Evolutionary conservation across 2,113 vertebrate genomes (phyloP), one percentile per base, ranked within the genome.

Genomic region (Gracilinanus agilis): DNA sequence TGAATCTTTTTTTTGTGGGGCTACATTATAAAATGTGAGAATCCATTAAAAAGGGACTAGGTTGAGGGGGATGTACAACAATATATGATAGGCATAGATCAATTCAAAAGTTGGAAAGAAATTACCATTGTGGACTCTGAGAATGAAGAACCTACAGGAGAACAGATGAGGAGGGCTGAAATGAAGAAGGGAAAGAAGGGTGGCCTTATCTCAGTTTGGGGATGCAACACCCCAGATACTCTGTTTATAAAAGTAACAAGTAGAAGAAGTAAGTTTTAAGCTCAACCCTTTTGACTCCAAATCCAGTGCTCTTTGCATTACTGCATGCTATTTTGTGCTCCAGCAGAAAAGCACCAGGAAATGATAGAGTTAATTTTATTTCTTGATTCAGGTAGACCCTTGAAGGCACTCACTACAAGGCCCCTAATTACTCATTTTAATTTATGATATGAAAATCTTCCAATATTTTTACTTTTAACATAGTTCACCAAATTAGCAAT

Each of bases 381-480:
- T 93, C 58, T 90, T 94, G 58, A 27, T 54, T 89, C 13, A 58
- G 88, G 55, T 10, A 29, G 44, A 54, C 44, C 54, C 40, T 67
- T 90, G 49, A 24, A 9, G 34, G 11, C 44, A 54, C 27, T 90
- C 27, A 24, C 44, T n/a, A 16, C 23, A 58, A 24, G 21, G 40
- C 5, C 88, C 27, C 58, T 49, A 92, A 93, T 95, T 91, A 83
- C 21, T 89, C 67, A 83, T 29, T 88, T 91, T 91, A 56, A 44
- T 88, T 94, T 92, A 90, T 58, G 23, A 94, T 0, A 0, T 92
- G 44, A 92, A 96, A 91, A 91, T 25, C 88, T 94, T 93, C 34
- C 29, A 94, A n/a, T 34, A 53, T 58, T 53, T 92, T 12, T 90
- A 44, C 2, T 89, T n/a, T 94, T 55, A 95, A 91, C 9, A 44